These are phyloP conservation scores for Indicator indicator DNA, from an alignment of 2,113 vertebrate genomes.

Conservation along the genomic window DNA sequence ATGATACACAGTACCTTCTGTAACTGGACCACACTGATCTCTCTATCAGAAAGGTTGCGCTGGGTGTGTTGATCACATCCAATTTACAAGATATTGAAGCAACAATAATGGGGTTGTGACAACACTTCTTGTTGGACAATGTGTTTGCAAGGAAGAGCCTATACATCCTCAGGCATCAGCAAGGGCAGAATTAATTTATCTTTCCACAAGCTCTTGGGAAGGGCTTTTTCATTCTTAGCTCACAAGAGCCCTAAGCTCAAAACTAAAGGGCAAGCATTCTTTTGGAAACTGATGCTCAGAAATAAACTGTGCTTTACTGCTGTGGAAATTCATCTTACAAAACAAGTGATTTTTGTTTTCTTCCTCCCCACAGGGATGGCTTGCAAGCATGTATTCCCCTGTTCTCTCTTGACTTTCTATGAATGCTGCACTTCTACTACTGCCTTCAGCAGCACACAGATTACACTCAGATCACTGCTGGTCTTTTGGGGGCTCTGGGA, in stretches of 20 bases:
- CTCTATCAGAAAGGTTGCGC: constrained; percentile 19
- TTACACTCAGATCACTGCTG: neutral
- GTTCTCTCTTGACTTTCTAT: neutral
- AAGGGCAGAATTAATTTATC: neutral
- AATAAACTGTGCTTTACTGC: neutral
- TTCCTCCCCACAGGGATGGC: neutral
- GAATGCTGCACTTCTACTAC: neutral
- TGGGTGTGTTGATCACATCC: neutral
- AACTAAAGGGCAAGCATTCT: neutral
- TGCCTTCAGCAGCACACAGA: neutral
- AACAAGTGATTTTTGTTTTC: neutral
- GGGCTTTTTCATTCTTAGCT: neutral
- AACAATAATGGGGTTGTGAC: neutral
- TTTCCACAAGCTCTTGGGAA: neutral
- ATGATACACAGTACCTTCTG: neutral
- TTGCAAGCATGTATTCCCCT: neutral
- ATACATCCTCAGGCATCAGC: neutral
- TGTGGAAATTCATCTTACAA: neutral
- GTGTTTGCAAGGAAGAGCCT: neutral
- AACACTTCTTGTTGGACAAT: neutral
- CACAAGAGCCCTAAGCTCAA: neutral
- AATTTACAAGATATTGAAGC: neutral
- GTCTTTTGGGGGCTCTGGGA: neutral
- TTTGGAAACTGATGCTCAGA: neutral
- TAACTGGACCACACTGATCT: neutral